These are phyloP conservation scores for Heterotilapia buettikoferi DNA, from an alignment of 2,113 vertebrate genomes.

Conservation along the genomic window DNA sequence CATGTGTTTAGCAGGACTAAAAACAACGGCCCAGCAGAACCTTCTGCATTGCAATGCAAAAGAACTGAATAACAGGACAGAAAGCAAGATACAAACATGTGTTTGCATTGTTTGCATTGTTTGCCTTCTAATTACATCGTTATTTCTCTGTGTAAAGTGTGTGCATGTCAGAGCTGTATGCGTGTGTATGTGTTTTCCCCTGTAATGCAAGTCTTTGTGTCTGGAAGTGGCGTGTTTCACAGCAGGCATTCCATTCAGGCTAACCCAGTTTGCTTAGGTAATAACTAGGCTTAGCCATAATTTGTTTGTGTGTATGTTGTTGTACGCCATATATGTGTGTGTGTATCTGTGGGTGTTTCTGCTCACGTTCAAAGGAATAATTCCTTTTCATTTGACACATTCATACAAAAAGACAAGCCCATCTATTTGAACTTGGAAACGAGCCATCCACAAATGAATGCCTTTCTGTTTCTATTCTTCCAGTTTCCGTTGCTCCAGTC, in stretches of 20 bases:
- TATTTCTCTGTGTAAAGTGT: conserved; percentile 44
- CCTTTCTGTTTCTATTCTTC: background rate
- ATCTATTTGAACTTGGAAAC: conserved; percentile 21
- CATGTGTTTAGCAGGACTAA: conserved; percentile 47
- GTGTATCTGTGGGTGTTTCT: background rate
- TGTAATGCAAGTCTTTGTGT: conserved; percentile 35
- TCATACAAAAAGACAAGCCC: background rate
- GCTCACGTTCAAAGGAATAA: conserved; percentile 7
- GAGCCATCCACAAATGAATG: background rate
- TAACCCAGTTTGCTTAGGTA: conserved; percentile 55
- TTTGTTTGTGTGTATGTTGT: conserved; percentile 49
- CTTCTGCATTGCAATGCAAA: conserved; percentile 12
- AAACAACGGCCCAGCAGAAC: conserved; percentile 24
- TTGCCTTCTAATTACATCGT: conserved; percentile 63
- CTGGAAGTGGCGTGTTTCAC: conserved; percentile 47
- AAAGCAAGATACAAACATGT: conserved; percentile 52
- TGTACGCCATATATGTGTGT: background rate
- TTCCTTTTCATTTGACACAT: conserved; percentile 14
- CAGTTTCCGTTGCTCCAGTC: background rate
- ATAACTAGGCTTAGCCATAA: conserved; percentile 52
- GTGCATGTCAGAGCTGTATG: background rate
- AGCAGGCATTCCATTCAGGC: conserved; percentile 52
- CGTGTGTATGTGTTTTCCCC: background rate
- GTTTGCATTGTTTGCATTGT: conserved; percentile 56
- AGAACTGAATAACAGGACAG: conserved; percentile 28